A percentile compares a stretch with the other conserved stretches of the same genome.
phyloP scores from a whole-genome alignment of 2,888 invertebrate genomes.

The Meiosimyza platycephala region DNA sequence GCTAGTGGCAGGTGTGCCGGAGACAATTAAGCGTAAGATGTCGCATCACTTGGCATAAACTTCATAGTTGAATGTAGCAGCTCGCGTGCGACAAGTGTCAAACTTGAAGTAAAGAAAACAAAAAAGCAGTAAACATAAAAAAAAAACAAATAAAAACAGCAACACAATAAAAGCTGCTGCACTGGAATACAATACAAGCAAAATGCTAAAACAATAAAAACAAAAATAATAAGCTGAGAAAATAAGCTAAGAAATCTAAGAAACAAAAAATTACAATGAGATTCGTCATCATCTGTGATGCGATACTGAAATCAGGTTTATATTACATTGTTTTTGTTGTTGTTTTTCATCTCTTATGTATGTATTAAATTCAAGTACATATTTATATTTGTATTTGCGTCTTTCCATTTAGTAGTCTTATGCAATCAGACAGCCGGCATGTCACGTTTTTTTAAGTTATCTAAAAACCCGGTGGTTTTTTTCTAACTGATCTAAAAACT shows the following conservation, averaged over 20 bases:
- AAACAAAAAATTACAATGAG: not conserved
- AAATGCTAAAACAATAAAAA: slow-evolving; percentile 1
- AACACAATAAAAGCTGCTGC: not conserved
- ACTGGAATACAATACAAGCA: not conserved
- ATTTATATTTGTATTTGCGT: too few relatives aligned
- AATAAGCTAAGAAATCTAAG: not conserved
- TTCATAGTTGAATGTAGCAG: too few relatives aligned
- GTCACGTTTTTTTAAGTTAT: too few relatives aligned
- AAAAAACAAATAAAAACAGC: not conserved
- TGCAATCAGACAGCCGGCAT: too few relatives aligned
- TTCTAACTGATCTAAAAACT: too few relatives aligned
- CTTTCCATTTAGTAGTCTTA: too few relatives aligned
- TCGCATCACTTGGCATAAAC: too few relatives aligned
- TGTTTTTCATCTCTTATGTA: too few relatives aligned
- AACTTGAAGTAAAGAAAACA: not conserved
- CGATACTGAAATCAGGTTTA: slow-evolving; percentile 8
- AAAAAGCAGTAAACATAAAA: not conserved
- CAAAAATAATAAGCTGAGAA: slow-evolving; percentile 3
- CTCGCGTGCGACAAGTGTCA: not conserved
- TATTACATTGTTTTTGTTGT: not conserved
- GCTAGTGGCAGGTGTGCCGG: too few relatives aligned
- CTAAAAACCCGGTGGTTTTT: too few relatives aligned
- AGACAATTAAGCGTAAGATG: too few relatives aligned
- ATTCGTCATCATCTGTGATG: slow-evolving; percentile 3
- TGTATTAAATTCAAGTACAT: too few relatives aligned